These are phyloP conservation scores for Chamaedrilus cognettii DNA, from an alignment of 2,888 invertebrate species.

Conservation along the genomic window DNA sequence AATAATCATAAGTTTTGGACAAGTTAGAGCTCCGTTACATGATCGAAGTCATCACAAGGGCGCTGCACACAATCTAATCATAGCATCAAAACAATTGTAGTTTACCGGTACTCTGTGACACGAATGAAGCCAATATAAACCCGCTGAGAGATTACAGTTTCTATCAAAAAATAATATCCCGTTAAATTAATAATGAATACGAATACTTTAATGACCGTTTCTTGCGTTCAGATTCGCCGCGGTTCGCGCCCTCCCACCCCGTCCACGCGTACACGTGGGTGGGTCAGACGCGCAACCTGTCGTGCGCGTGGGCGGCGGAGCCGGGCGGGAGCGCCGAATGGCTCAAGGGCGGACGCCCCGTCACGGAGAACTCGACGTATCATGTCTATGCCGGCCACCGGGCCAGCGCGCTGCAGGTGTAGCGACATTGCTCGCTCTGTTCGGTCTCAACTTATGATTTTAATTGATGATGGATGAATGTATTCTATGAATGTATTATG, in stretches of 20 bases:
- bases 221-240: slow-evolving; percentile 5
- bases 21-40: no score
- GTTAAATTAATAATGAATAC: no score
- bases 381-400: background rate
- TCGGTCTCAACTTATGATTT: background rate
- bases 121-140: no score
- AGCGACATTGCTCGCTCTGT: background rate
- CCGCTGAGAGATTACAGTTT: no score
- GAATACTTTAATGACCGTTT: background rate
- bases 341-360: background rate
- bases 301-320: slow-evolving; percentile 2
- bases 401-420: background rate
- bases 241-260: background rate
- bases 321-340: background rate
- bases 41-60: no score
- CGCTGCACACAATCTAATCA: no score
- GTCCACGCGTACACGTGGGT: background rate
- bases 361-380: background rate
- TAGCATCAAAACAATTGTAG: no score
- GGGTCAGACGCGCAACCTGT: background rate
- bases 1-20: no score
- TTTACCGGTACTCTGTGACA: no score
- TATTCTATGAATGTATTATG: no score
- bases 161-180: no score
- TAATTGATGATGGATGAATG: no score